Conservation (phyloP, 2,888 invertebrate species). For the Byasa hedistus region DNA sequence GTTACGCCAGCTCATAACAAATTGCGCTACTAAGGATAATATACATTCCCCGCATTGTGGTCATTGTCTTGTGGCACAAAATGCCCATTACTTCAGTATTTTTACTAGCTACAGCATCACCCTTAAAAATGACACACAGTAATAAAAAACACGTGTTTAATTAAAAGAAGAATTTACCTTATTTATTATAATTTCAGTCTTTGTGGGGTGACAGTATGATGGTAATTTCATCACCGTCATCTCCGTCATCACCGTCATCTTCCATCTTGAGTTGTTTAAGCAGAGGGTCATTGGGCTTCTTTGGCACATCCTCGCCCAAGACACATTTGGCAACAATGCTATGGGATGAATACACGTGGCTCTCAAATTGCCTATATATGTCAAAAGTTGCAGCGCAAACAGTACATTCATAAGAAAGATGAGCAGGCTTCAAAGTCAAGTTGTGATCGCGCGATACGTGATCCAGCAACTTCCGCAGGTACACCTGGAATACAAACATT, state of each 20-base stretch:
- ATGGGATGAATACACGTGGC: constrained; percentile 95
- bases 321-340: constrained; percentile 91
- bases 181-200: constrained; percentile 37
- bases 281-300: constrained; percentile 53
- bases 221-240: constrained; percentile 93
- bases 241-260: too few species aligned
- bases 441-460: constrained; percentile 96
- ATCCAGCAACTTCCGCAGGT: constrained; percentile 95
- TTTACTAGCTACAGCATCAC: too few species aligned
- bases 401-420: constrained; percentile 96
- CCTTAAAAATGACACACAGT: too few species aligned
- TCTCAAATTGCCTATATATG: constrained; percentile 97
- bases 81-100: too few species aligned
- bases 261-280: constrained; percentile 91
- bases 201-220: constrained; percentile 90
- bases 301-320: constrained; percentile 59
- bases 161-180: constrained; percentile 37
- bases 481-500: constrained; percentile 82
- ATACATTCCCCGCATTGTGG: too few species aligned
- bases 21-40: too few species aligned
- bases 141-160: background rate
- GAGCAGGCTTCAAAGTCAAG: constrained; percentile 94
- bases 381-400: constrained; percentile 97
- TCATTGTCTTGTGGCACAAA: too few species aligned
- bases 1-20: too few species aligned